Evolutionary conservation across 2,113 vertebrate species (phyloP).

Genomic region (Bathybates hornii): DNA sequence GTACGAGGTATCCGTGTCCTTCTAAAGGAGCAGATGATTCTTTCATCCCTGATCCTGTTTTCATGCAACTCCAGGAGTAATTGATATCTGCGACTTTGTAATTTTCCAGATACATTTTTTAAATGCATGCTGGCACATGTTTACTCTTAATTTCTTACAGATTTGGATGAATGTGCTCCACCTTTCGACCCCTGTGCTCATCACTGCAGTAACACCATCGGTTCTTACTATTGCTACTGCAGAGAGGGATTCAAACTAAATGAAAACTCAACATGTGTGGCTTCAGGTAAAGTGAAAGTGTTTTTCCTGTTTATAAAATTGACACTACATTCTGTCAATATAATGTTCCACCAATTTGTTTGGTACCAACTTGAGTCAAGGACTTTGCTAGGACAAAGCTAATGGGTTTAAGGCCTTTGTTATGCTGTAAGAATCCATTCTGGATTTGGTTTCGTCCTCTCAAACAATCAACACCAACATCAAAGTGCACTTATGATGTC

Average conservation of each 20-base stretch:
- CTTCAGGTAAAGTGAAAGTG: slow-evolving; percentile 65
- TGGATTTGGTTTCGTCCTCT: not conserved
- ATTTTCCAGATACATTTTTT: not conserved
- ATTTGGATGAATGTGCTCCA: slow-evolving; percentile 81
- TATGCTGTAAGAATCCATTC: not conserved
- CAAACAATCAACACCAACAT: not conserved
- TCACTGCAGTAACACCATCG: slow-evolving; percentile 72
- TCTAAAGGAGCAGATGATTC: not conserved
- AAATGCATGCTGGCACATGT: not conserved
- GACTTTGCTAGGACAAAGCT: not conserved
- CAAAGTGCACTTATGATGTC: not conserved
- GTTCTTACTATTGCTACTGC: slow-evolving; percentile 78
- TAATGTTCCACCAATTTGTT: not conserved
- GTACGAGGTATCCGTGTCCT: not conserved
- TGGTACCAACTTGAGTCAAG: not conserved
- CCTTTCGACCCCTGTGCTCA: slow-evolving; percentile 77
- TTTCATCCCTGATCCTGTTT: not conserved
- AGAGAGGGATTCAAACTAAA: slow-evolving; percentile 69
- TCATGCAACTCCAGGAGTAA: not conserved
- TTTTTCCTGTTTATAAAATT: not conserved
- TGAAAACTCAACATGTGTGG: slow-evolving; percentile 60
- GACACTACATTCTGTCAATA: not conserved
- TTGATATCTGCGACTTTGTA: not conserved
- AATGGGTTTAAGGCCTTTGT: not conserved
- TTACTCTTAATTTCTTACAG: slow-evolving; percentile 35